Evolutionary conservation across 2,888 invertebrate species (phyloP), one percentile per base, ranked within the genome.

Genomic region (Reticulitermes lucifugus): DNA sequence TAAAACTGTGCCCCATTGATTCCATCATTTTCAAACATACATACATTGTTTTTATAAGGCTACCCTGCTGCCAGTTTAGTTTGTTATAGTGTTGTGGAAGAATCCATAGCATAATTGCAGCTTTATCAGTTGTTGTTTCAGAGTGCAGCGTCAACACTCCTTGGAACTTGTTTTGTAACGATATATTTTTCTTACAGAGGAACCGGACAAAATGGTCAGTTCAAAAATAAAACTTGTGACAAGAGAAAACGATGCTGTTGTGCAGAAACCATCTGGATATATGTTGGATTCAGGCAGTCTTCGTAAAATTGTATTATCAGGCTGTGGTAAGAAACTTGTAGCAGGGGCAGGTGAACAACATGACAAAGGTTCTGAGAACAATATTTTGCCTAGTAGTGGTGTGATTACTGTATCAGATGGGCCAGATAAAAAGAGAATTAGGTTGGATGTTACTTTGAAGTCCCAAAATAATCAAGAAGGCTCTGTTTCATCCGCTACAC

Each of bases 381-480:
- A n/a, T 25, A n/a, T 65, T 65, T 65, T 12, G 2, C 25, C n/a
- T 4, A 65, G 9, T 25, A 25, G 25, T 65, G 25, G 4, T 22
- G 21, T 60, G 60, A 60, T 12, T 5, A 25, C 65, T n/a, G 65
- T 25, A 9, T 65, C 65, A 25, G 65, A 65, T 41, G 77, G 21
- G 18, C 77, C 77, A 46, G 46, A n/a, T 22, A 77, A 46, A n/a
- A 77, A 77, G n/a, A 77, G n/a, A 77, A n/a, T 43, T 43, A 77
- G 77, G 77, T 77, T 77, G 25, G 77, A 77, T n/a, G 73, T 21
- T 9, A 65, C 14, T 5, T 12, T 25, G 25, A 65, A n/a, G 65
- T 7, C 65, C n/a, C 65, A 65, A n/a, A 25, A 1, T 25, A n/a
- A 65, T n/a, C 25, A n/a, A 10, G 65, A 12, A 6, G 65, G 25